Evolutionary conservation across 2,888 invertebrate species (phyloP).

Genomic region (Apoda limacodes): DNA sequence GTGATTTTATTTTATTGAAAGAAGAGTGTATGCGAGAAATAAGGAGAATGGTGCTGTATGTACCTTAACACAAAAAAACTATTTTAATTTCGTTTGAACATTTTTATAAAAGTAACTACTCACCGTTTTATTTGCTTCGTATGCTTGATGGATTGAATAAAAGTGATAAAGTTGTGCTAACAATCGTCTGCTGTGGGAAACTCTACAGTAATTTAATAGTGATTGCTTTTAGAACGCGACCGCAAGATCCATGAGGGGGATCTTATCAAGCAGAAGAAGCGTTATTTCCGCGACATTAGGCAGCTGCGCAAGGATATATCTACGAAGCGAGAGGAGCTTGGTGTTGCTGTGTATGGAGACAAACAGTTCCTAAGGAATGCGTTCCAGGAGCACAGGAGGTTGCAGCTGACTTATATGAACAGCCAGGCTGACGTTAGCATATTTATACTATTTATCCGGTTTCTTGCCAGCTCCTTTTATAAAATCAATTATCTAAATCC

Average conservation of each 20-base stretch:
- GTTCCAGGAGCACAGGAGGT: conserved; percentile 66
- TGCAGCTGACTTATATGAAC: conserved; percentile 71
- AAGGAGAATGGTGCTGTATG: background rate
- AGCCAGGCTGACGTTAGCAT: conserved; percentile 53
- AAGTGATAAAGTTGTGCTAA: no score
- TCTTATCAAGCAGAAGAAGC: conserved; percentile 63
- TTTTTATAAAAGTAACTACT: no score
- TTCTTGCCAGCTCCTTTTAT: background rate
- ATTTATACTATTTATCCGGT: background rate
- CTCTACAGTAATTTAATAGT: no score
- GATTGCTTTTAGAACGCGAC: conserved; percentile 75
- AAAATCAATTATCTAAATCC: no score
- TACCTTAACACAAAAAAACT: no score
- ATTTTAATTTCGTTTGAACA: no score
- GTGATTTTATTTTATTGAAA: conserved; percentile 5
- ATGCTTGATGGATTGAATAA: no score
- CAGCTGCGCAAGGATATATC: conserved; percentile 68
- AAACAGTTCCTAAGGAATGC: conserved; percentile 69
- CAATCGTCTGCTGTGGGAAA: no score
- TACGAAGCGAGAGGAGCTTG: conserved; percentile 64
- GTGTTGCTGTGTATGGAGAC: conserved; percentile 70
- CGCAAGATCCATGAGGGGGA: conserved; percentile 72
- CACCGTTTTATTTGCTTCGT: no score
- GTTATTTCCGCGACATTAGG: conserved; percentile 62
- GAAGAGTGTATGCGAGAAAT: no score